These are phyloP conservation scores for Diphyllodes magnificus DNA, from an alignment of 2,113 vertebrate genomes.

Conservation along the genomic window DNA sequence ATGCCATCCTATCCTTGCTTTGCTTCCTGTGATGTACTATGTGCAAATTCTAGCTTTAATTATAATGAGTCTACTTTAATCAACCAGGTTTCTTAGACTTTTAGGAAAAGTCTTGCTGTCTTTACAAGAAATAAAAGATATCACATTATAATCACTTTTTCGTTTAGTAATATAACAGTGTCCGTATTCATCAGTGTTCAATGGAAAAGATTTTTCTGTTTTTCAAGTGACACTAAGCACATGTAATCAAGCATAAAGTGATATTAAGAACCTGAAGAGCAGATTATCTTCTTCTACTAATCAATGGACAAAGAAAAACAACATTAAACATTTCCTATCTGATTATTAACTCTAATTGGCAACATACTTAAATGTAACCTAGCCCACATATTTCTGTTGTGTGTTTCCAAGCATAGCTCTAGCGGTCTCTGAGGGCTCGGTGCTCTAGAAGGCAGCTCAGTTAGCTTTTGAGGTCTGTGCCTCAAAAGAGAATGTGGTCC, in stretches of 20 bases:
- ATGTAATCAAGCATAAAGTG: not conserved
- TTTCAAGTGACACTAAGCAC: not conserved
- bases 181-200: not conserved
- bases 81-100: not conserved
- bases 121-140: not conserved
- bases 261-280: not conserved
- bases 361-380: not conserved
- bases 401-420: not conserved
- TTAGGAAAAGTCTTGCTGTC: not conserved
- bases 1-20: not conserved
- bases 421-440: accelerated
- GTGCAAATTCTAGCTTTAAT: not conserved
- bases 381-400: not conserved
- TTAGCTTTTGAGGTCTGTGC: not conserved
- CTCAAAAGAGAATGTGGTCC: not conserved
- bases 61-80: not conserved
- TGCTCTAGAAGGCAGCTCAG: not conserved
- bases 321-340: not conserved
- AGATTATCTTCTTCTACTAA: not conserved
- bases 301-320: not conserved
- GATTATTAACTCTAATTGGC: not conserved
- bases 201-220: not conserved
- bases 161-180: not conserved
- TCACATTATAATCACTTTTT: not conserved
- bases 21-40: not conserved